phyloP scores from a whole-genome alignment of 2,113 vertebrate genomes.

The Colistium nudipinnis region DNA sequence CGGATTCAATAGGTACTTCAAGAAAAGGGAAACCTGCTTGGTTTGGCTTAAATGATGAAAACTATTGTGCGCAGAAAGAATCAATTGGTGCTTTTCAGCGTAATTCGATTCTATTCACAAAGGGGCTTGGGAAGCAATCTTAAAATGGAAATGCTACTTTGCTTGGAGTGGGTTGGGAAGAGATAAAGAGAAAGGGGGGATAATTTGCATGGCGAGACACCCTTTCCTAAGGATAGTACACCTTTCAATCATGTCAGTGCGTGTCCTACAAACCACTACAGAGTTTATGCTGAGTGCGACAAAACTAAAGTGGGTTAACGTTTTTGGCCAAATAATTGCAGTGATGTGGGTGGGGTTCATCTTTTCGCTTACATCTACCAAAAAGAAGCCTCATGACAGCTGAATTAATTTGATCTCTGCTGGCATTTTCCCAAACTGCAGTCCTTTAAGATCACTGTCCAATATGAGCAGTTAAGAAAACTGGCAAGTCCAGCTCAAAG shows the following conservation, averaged over 20 bases:
- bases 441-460: constrained; percentile 8
- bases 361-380: constrained; percentile 27
- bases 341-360: constrained; percentile 31
- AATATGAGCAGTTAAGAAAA: constrained; percentile 42
- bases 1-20: constrained; percentile 69
- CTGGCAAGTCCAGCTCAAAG: neutral
- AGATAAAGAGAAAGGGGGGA: constrained; percentile 26
- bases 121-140: constrained; percentile 77
- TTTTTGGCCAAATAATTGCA: constrained; percentile 56
- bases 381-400: constrained; percentile 1
- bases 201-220: constrained; percentile 63
- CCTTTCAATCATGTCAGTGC: constrained; percentile 43
- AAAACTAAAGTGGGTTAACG: constrained; percentile 55
- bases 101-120: constrained; percentile 81
- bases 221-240: constrained; percentile 42
- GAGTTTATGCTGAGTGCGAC: constrained; percentile 62
- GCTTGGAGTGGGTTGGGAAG: constrained; percentile 45
- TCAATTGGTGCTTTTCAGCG: constrained; percentile 78
- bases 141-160: constrained; percentile 81
- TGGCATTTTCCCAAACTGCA: constrained; percentile 48
- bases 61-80: constrained; percentile 79
- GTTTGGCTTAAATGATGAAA: constrained; percentile 77
- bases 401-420: constrained; percentile 39
- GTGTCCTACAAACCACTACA: constrained; percentile 38
- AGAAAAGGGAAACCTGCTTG: constrained; percentile 65